Evolutionary conservation across 2,113 vertebrate species (phyloP).

Genomic region (Sylvia atricapilla): DNA sequence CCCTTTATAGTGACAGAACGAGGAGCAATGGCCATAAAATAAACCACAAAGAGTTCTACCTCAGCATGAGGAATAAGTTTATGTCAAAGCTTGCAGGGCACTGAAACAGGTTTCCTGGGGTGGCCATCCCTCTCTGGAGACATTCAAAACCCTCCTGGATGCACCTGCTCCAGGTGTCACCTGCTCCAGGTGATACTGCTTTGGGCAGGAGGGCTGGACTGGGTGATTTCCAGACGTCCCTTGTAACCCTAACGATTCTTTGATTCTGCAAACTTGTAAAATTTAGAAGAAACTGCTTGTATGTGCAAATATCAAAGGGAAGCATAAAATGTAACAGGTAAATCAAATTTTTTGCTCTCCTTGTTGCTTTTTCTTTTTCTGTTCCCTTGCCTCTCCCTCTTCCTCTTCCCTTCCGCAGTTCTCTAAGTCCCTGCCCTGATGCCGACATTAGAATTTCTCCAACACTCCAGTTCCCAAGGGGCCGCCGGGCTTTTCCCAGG

Average conservation of each 20-base stretch:
- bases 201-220: background rate
- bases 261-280: background rate
- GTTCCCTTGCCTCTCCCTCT: background rate
- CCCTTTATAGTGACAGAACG: background rate
- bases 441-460: too few species aligned
- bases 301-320: background rate
- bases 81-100: background rate
- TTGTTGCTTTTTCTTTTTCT: background rate
- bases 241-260: background rate
- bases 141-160: background rate
- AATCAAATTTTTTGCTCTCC: accelerated
- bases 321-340: background rate
- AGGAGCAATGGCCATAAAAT: background rate
- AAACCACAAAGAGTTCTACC: background rate
- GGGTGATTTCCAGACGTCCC: background rate
- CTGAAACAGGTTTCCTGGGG: background rate
- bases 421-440: background rate
- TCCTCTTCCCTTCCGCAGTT: too few species aligned
- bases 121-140: background rate
- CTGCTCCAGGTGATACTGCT: background rate
- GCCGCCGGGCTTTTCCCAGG: background rate
- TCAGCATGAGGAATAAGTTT: background rate
- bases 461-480: accelerated
- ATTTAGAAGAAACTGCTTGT: background rate
- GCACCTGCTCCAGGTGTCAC: accelerated